These are phyloP conservation scores for Parauchenoglanis ngamensis DNA, from an alignment of 2,797 vertebrate genomes.

Conservation along the genomic window DNA sequence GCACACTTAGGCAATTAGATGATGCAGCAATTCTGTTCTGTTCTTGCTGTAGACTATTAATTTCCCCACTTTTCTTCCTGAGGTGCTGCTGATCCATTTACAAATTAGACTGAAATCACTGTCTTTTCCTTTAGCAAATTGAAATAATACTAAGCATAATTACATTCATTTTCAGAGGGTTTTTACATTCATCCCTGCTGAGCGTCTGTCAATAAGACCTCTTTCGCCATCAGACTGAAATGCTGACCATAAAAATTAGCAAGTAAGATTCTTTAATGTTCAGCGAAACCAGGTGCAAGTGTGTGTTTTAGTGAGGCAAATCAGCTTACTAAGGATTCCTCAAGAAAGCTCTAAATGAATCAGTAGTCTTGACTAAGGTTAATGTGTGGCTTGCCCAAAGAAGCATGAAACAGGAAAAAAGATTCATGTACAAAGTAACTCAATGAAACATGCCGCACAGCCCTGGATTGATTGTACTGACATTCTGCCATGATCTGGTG, in stretches of 20 bases:
- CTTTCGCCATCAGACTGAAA: not conserved
- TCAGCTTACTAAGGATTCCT: slow-evolving; percentile 17
- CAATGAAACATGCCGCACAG: not conserved
- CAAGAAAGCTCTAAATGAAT: slow-evolving; percentile 12
- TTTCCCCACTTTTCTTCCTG: not conserved
- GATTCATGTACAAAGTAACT: not conserved
- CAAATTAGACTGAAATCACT: slow-evolving; percentile 40
- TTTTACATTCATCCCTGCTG: slow-evolving; percentile 11
- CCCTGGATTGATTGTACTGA: not conserved
- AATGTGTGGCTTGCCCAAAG: slow-evolving; percentile 1
- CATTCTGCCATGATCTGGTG: not conserved
- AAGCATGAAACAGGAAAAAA: not conserved
- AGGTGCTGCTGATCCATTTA: slow-evolving; percentile 26
- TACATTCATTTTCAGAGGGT: slow-evolving; percentile 11
- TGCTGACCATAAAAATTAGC: slow-evolving; percentile 18
- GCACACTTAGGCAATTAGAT: slow-evolving; percentile 17
- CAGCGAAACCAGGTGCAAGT: not conserved
- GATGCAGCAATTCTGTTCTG: slow-evolving; percentile 20
- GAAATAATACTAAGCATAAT: slow-evolving; percentile 38
- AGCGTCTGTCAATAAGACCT: slow-evolving; percentile 35
- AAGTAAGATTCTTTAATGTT: slow-evolving; percentile 2
- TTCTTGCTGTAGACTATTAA: not conserved
- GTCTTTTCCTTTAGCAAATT: slow-evolving; percentile 28
- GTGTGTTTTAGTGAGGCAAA: not conserved
- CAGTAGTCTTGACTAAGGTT: not conserved